Evolutionary conservation across 2,797 vertebrate species (phyloP), one percentile per base, ranked within the genome.

Genomic region (Danionella dracula): DNA sequence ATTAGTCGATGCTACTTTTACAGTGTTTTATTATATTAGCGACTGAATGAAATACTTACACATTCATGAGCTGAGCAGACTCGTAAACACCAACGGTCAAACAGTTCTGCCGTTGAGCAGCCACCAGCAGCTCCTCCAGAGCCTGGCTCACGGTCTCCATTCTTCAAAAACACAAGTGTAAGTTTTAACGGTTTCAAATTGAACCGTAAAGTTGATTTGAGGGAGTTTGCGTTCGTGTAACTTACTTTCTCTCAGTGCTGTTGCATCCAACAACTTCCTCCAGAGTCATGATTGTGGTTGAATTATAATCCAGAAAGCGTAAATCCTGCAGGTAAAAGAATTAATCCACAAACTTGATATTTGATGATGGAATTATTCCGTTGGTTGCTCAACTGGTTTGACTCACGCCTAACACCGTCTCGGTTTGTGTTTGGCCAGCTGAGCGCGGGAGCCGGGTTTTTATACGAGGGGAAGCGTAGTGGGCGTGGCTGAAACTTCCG

Each of bases 81-180:
- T 95, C 93, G 70, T 94, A 94, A 67, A 94, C 90, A 53, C 93
- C 93, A 23, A 93, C 81, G 0, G 93, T 95, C 58, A 94, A 82
- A 41, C 88, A 92, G 73, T 90, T 87, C 59, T 92, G 89, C 45
- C 86, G 81, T 70, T 93, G 92, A 27, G 95, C 93, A 0, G 91
- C 89, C 38, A 92, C 86, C 71, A 97, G 71, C 74, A 96, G 76
- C 75, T 93, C 90, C 71, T 96, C 93, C 71, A 97, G 82, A 11
- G 94, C 93, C 63, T 90, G 79, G 44, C 86, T 83, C 9, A 90
- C 90, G 0, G 88, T 85, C 69, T 91, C 89, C 93, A 92, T 93
- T 83, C 94, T 96, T 56, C 23, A 15, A 45, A 48, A 34, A 1
- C 50, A 21, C 19, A 69, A 40, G 42, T 44, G 7, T 10, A 19